Percentiles rank a stretch among this genome's conserved stretches.
These are phyloP conservation scores for Cephus rjabovi DNA, from an alignment of 2,888 invertebrate genomes.

Conservation along the genomic window DNA sequence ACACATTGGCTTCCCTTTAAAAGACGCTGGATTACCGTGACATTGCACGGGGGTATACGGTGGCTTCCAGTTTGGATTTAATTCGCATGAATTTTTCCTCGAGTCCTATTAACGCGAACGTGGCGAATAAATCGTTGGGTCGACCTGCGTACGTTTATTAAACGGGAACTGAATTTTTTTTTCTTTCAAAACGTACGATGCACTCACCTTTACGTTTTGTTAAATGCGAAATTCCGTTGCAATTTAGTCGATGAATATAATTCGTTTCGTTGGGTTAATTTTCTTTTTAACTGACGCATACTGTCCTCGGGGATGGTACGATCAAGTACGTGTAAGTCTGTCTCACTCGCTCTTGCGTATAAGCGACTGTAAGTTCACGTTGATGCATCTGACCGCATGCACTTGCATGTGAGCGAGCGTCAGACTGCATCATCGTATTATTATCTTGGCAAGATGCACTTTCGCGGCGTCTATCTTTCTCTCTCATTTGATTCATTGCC, in stretches of 20 bases:
- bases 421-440: not conserved
- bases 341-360: not conserved
- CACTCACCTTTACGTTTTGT: not conserved
- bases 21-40: not conserved
- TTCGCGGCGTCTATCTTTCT: slow-evolving; percentile 10
- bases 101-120: not conserved
- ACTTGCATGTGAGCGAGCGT: not conserved
- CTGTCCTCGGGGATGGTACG: not conserved
- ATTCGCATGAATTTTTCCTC: not conserved
- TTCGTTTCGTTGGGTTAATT: too few species aligned
- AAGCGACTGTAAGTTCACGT: not conserved
- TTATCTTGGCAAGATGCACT: slow-evolving; percentile 21
- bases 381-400: not conserved
- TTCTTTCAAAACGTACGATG: not conserved
- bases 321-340: not conserved
- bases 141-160: not conserved
- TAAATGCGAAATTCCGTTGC: not conserved
- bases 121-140: not conserved
- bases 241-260: not conserved
- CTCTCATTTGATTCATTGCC: not conserved
- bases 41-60: not conserved
- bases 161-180: not conserved
- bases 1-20: not conserved
- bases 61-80: not conserved
- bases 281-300: not conserved